These are phyloP conservation scores for Drosophila busckii DNA, from an alignment of 1,140 invertebrate species.

Conservation along the genomic window DNA sequence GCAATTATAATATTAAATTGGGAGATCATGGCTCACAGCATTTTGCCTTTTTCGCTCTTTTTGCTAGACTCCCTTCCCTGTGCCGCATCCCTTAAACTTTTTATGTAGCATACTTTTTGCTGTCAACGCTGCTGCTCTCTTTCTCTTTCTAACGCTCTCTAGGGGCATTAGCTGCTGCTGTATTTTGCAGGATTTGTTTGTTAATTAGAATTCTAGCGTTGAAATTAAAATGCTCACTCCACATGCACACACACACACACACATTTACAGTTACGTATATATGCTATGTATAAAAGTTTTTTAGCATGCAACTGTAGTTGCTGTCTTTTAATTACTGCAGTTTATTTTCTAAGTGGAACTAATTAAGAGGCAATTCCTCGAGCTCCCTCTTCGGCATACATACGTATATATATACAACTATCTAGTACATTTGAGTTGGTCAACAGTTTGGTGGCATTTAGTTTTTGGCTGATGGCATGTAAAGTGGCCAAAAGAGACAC, in stretches of 20 bases:
- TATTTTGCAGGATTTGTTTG: constrained; percentile 76
- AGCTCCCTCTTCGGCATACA: not conserved
- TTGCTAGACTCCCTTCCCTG: not conserved
- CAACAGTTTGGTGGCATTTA: constrained; percentile 48
- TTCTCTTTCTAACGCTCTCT: constrained; percentile 1
- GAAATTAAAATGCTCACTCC: constrained; percentile 64
- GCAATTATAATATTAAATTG: constrained; percentile 79
- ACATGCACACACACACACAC: no score
- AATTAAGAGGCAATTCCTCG: constrained; percentile 77
- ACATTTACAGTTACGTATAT: no score
- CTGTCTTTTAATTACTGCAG: constrained; percentile 77
- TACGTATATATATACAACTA: constrained; percentile 2
- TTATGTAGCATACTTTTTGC: constrained; percentile 72
- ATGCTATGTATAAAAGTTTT: no score
- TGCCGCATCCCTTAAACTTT: constrained; percentile 6
- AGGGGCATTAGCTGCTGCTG: constrained; percentile 40
- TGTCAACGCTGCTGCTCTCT: constrained; percentile 17
- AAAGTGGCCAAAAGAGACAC: constrained; percentile 10
- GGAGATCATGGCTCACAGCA: constrained; percentile 78
- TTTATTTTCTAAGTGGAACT: constrained; percentile 79
- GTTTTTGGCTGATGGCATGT: constrained; percentile 30
- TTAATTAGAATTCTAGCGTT: constrained; percentile 78
- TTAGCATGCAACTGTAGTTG: constrained; percentile 16
- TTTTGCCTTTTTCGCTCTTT: constrained; percentile 31
- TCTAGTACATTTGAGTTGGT: constrained; percentile 36